Base-by-base conservation (phyloP, 2,113 vertebrate genomes). In the Dromaius novaehollandiae region DNA sequence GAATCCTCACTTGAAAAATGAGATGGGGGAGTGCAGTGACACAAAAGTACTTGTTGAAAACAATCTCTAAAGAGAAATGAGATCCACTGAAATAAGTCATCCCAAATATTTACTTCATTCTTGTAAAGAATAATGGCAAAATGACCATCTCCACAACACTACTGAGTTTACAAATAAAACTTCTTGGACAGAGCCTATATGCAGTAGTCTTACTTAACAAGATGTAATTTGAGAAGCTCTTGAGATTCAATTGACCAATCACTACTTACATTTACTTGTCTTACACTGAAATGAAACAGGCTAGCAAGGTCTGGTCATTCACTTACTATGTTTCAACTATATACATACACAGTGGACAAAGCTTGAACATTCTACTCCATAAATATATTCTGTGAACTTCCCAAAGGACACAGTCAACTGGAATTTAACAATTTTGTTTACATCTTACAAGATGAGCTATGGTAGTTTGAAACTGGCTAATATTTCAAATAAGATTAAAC, bases 1-100 rank as follows among this genome's bases (percentile, higher is more conserved):
- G 88, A 95, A 88, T 77, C 63, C 46, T 78, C 82, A 74, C 61
- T 18, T 80, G 48, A 58, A 91, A 95, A 95, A 95, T 38, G 15
- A 71, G 70, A 63, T 63, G 44, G 51, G 44, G 19, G 32, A 88
- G 42, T 0, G 0, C 0, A 61, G 61, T 18, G 34, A 86, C 64
- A 92, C 66, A 53, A 11, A 79, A 68, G 32, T n/a, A 53, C 3
- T 34, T 38, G 32, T 18, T 19, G 14, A 82, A 80, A 74, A 79
- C 7, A 80, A 85, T 13, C 15, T 50, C 36, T 11, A 53, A 34
- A 60, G 53, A 84, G n/a, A 64, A 89, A 61, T 4, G 3, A 82
- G n/a, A 65, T 9, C 8, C 26, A 42, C 18, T 28, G 50, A 76
- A 85, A 68, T 18, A 64, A 90, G 25, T 38, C 19, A 71, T 32